These are phyloP conservation scores for Aphaenogaster rudis DNA, from an alignment of 1,140 invertebrate species.

Conservation along the genomic window DNA sequence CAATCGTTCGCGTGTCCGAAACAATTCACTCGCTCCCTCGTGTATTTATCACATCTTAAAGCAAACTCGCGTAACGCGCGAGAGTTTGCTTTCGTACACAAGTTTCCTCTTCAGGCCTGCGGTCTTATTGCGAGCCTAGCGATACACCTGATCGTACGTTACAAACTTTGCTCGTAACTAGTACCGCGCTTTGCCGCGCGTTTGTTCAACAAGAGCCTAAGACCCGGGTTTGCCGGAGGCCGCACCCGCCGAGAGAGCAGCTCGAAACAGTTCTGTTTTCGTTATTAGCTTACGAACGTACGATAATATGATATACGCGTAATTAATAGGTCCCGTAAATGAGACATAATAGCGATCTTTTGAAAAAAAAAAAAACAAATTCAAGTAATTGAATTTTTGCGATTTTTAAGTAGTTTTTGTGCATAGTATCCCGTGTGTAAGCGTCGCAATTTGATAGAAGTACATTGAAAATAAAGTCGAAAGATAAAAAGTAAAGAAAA, in stretches of 20 bases:
- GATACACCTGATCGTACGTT: constrained; percentile 76
- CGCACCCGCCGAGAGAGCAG: constrained; percentile 40
- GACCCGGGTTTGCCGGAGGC: constrained; percentile 52
- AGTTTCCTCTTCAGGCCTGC: constrained; percentile 72
- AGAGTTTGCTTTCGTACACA: constrained; percentile 68
- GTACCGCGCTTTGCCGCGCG: constrained; percentile 71
- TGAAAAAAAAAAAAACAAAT: background rate
- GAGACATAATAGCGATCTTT: background rate
- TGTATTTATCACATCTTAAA: constrained; percentile 36
- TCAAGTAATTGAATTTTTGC: background rate
- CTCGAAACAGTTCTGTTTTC: constrained; percentile 57
- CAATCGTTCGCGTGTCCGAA: background rate
- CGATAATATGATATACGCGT: background rate
- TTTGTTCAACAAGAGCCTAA: constrained; percentile 70
- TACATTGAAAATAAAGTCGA: background rate
- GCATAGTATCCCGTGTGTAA: background rate
- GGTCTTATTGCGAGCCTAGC: constrained; percentile 74
- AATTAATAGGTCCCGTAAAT: background rate
- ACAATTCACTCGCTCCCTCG: background rate
- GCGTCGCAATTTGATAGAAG: background rate
- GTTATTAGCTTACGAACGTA: constrained; percentile 44
- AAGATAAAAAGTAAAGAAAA: background rate
- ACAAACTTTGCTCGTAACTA: constrained; percentile 76
- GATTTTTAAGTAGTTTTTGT: background rate
- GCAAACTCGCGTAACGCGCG: constrained; percentile 25